Conservation (phyloP, 1,140 invertebrate genomes). For the Akabosia matsudoensis region DNA sequence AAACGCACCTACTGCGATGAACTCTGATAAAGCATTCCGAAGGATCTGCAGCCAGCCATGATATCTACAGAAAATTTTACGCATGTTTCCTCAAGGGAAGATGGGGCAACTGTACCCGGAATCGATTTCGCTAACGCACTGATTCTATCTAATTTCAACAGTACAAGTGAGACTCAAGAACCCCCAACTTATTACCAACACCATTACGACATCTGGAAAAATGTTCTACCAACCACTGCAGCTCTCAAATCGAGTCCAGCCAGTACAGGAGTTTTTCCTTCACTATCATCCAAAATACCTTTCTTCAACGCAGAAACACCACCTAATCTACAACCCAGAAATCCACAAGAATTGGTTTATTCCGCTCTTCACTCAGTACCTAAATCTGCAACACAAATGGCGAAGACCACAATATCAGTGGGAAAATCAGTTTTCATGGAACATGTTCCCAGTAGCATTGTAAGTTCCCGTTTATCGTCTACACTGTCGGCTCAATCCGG, state of each 20-base stretch:
- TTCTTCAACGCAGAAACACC: neutral
- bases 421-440: conserved; percentile 12
- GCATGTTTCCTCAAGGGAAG: too few species aligned
- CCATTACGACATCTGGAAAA: conserved; percentile 3
- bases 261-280: neutral
- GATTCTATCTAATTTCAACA: neutral
- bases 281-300: neutral
- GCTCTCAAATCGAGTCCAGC: neutral
- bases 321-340: too few species aligned
- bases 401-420: neutral
- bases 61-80: too few species aligned
- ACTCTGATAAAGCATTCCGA: too few species aligned
- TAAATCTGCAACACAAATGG: too few species aligned
- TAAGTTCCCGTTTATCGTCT: conserved; percentile 3
- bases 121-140: neutral
- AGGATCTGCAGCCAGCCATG: too few species aligned
- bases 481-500: conserved; percentile 18
- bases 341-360: too few species aligned
- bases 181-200: neutral
- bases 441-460: neutral
- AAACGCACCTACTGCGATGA: too few species aligned
- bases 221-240: neutral
- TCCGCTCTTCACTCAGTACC: too few species aligned
- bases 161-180: neutral
- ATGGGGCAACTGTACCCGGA: neutral